Evolutionary conservation across 2,888 invertebrate species (phyloP).

Genomic region (Rhogogaster chlorosoma): DNA sequence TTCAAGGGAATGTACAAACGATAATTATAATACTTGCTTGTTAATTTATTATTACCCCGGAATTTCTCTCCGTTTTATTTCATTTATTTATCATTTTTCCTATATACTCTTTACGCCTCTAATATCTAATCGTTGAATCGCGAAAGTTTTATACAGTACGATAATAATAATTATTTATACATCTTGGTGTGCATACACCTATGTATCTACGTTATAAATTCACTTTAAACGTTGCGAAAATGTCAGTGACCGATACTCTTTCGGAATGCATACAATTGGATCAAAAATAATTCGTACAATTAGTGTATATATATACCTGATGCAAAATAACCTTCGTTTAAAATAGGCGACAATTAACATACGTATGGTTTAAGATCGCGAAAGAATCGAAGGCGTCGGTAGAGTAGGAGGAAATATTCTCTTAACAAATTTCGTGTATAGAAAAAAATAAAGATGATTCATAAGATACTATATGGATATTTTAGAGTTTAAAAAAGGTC

Average conservation of each 20-base stretch:
- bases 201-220: neutral
- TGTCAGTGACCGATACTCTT: constrained; percentile 9
- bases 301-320: neutral
- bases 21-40: neutral
- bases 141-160: no score
- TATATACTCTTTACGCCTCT: no score
- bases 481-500: neutral
- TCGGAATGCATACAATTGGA: neutral
- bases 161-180: neutral
- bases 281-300: neutral
- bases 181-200: neutral
- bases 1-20: neutral
- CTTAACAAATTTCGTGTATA: neutral
- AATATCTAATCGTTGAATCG: no score
- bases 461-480: neutral
- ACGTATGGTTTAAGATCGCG: neutral
- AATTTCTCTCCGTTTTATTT: neutral
- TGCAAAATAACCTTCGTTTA: neutral
- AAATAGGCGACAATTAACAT: neutral
- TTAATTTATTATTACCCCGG: neutral
- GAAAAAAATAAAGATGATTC: neutral
- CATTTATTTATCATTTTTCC: neutral
- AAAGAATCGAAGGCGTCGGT: neutral
- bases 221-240: neutral
- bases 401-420: neutral